A percentile compares a stretch with the other conserved stretches of the same genome.
These are phyloP conservation scores for Asarcornis scutulata DNA, from an alignment of 2,113 vertebrate genomes.

Conservation along the genomic window DNA sequence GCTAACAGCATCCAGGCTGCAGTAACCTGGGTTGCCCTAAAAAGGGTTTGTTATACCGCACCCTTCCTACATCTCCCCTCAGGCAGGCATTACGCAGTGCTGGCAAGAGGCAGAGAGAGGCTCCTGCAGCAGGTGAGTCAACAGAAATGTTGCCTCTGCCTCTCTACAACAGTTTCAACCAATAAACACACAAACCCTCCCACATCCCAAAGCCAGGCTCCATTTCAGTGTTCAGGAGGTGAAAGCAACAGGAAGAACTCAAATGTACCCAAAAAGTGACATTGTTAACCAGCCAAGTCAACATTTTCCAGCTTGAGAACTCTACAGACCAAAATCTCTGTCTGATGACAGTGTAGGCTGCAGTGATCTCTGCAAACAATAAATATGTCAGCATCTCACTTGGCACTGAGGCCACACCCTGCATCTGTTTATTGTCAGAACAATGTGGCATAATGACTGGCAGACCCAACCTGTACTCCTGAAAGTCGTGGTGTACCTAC, in stretches of 20 bases:
- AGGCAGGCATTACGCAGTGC: rapidly evolving
- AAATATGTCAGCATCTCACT: neutral
- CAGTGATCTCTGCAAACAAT: neutral
- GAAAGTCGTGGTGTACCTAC: neutral
- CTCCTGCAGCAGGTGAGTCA: neutral
- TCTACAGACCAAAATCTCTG: neutral
- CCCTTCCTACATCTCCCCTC: neutral
- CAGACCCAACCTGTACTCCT: neutral
- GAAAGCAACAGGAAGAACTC: neutral
- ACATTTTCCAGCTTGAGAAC: neutral
- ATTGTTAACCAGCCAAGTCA: neutral
- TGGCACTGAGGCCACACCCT: neutral
- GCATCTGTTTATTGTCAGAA: neutral
- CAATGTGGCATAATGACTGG: neutral
- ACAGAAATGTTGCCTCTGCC: neutral
- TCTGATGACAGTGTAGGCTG: neutral
- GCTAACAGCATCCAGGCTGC: neutral
- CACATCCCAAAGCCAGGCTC: neutral
- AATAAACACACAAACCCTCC: neutral
- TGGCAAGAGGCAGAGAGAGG: neutral
- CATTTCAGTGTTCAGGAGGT: neutral
- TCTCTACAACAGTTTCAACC: neutral
- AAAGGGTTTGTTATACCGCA: neutral
- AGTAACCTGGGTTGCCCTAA: neutral
- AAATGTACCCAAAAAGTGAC: neutral